These are phyloP conservation scores for Casuarius casuarius DNA, from an alignment of 2,113 vertebrate species.

Conservation along the genomic window DNA sequence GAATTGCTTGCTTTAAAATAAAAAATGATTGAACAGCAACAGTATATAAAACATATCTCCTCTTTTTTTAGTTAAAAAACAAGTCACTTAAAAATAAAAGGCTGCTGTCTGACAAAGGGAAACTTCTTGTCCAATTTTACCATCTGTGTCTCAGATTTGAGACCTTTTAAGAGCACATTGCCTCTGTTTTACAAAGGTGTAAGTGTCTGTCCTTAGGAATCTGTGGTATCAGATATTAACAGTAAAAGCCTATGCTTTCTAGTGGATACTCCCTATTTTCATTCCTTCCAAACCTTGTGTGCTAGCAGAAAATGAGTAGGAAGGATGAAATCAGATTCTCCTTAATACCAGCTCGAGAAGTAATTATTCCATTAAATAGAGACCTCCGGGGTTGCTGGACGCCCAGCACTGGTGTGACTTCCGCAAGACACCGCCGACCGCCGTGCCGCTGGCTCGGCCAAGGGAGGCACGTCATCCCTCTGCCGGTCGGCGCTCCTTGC, in stretches of 20 bases:
- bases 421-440: neutral
- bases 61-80: neutral
- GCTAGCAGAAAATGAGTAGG: neutral
- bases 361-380: constrained; percentile 52
- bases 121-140: neutral
- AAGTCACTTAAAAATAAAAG: neutral
- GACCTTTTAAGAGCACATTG: rapidly evolving
- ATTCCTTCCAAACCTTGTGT: neutral
- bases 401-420: neutral
- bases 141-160: neutral
- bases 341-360: neutral
- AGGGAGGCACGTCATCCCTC: neutral
- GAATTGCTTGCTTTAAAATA: neutral
- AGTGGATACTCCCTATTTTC: neutral
- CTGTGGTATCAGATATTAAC: neutral
- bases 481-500: neutral
- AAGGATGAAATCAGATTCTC: neutral
- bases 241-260: neutral
- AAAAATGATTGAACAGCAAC: neutral
- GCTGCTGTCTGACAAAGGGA: neutral
- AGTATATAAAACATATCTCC: neutral
- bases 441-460: neutral
- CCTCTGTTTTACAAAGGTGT: neutral
- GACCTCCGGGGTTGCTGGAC: neutral
- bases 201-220: neutral